These are phyloP conservation scores for Psittacula derbiana DNA, from an alignment of 2,797 vertebrate genomes.

Conservation along the genomic window DNA sequence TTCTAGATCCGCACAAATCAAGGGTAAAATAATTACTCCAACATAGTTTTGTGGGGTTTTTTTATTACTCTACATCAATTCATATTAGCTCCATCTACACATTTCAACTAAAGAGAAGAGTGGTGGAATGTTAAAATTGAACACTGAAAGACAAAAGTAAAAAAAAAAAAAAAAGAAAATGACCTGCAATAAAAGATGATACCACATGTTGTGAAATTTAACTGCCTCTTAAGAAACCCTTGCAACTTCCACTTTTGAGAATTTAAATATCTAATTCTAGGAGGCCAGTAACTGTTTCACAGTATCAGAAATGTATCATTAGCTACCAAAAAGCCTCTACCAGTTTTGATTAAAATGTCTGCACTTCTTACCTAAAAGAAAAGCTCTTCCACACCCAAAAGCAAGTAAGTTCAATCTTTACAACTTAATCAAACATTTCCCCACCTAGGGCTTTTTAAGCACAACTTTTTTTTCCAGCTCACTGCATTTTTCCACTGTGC, in stretches of 20 bases:
- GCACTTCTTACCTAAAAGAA: background rate
- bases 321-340: background rate
- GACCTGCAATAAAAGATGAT: background rate
- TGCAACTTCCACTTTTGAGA: slow-evolving; percentile 28
- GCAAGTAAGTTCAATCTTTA: slow-evolving; percentile 12
- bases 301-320: background rate
- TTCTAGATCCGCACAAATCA: background rate
- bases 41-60: fast-evolving
- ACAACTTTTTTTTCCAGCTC: background rate
- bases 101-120: background rate
- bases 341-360: background rate
- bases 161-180: background rate
- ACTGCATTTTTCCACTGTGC: background rate
- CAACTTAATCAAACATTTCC: background rate
- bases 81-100: background rate
- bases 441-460: background rate
- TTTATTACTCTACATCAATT: background rate
- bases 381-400: background rate
- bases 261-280: background rate
- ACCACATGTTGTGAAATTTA: background rate
- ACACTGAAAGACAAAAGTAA: background rate
- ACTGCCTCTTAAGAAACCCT: slow-evolving; percentile 6
- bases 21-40: background rate
- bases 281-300: background rate
- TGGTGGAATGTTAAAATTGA: background rate